Base-by-base conservation (phyloP, 1,140 invertebrate species). In the Pachypsylla venusta region DNA sequence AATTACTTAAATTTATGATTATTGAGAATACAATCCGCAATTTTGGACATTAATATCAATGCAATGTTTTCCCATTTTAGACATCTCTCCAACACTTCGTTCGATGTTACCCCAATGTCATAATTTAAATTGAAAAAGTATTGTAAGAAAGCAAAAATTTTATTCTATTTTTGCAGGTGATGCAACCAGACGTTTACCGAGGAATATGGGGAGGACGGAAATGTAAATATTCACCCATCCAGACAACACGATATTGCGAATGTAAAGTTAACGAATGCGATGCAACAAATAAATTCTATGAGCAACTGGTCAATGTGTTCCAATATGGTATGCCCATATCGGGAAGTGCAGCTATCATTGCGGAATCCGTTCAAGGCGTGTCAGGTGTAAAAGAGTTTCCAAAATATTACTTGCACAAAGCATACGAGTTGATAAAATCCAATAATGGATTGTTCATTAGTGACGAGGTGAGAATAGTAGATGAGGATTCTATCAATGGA, bases 311-410 rank as follows among this genome's bases (percentile, higher is more conserved):
- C 62, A 82, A 94, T 69, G 71, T 81, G 1, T 77, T 97, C 58
- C 77, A 77, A 58, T 85, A 84, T 67, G 85, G 83, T 14, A 68
- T 90, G 53, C 84, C 91, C 0, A 77, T 77, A 58, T 81, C 81
- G 10, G 79, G 77, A 66, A 75, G 93, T 24, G 94, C 90, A 2
- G 94, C 80, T 14, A 84, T 98, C 67, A 87, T 98, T 70, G 89
- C 87, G 0, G 95, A 98, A 73, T 89, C 89, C 2, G 96, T 98
- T 65, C 65, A 87, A 80, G 86, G 94, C 26, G 82, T 93, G 22
- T 91, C 90, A 13, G 95, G 93, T 13, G 76, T 81, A 0, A 85
- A 97, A 0, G 94, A 98, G 70, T 97, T 82, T 70, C 91, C 95
- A 0, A 88, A 85, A 67, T 82, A 83, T 3, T 98, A 87, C 69